Conservation (phyloP, 2,888 invertebrate species). For the Amblyjoppa fuscipennis region DNA sequence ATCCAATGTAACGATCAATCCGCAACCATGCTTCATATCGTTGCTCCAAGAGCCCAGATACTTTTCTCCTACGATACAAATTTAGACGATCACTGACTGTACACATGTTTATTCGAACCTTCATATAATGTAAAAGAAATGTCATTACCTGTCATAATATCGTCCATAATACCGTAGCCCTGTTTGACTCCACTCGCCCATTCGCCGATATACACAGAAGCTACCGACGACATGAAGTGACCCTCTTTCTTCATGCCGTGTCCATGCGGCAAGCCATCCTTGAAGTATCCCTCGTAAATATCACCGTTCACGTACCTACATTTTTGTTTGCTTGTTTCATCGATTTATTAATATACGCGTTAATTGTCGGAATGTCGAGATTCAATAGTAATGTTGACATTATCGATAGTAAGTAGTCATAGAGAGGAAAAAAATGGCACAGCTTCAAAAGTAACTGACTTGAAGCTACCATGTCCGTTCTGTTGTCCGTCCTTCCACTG, state of each 20-base stretch:
- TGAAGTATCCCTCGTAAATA: constrained; percentile 94
- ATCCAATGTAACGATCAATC: constrained; percentile 94
- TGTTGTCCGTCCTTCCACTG: constrained; percentile 94
- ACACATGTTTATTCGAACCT: neutral
- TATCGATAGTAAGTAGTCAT: neutral
- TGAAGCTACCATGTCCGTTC: constrained; percentile 92
- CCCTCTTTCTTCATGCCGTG: constrained; percentile 94
- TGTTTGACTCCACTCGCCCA: constrained; percentile 92
- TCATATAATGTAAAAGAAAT: neutral
- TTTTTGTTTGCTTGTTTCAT: constrained; percentile 22
- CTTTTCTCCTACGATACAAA: constrained; percentile 89
- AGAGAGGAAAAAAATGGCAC: constrained; percentile 39
- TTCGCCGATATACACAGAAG: constrained; percentile 95
- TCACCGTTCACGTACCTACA: constrained; percentile 90
- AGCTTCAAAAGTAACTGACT: constrained; percentile 82
- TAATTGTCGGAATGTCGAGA: neutral
- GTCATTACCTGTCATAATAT: constrained; percentile 89
- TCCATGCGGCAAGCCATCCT: constrained; percentile 93
- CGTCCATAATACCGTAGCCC: constrained; percentile 96
- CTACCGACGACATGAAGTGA: constrained; percentile 90
- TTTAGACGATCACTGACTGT: neutral
- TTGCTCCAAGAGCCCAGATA: constrained; percentile 96
- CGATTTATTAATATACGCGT: neutral
- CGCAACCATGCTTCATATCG: constrained; percentile 93
- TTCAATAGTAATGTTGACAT: neutral